A percentile compares a stretch with the other conserved stretches of the same genome.
Evolutionary conservation across 1,140 invertebrate species (phyloP).

Genomic region (Ceratitis capitata): DNA sequence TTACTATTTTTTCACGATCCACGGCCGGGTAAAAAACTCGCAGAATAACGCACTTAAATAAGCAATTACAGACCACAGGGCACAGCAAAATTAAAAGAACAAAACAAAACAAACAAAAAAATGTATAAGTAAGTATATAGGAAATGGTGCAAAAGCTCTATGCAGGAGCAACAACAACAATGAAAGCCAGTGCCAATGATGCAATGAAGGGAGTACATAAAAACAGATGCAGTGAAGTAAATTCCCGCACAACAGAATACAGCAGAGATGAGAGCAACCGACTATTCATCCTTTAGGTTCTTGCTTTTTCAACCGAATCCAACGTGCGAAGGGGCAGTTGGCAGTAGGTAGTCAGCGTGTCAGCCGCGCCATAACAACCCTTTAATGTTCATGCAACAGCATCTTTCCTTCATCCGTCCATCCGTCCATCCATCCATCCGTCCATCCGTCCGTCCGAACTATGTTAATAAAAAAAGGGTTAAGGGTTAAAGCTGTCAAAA

Average conservation of each 20-base stretch:
- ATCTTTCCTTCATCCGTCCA: too few relatives aligned
- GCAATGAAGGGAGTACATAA: not conserved
- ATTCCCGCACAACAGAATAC: constrained; percentile 32
- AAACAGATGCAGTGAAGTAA: constrained; percentile 3
- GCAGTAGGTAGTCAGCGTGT: not conserved
- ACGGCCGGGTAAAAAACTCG: not conserved
- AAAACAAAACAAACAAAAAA: too few relatives aligned
- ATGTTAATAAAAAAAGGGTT: constrained; percentile 32
- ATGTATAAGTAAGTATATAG: not conserved
- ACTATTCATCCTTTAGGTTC: not conserved
- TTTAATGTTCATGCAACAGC: not conserved
- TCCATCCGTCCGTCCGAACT: not conserved
- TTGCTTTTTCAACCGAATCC: not conserved
- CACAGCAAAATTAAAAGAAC: not conserved
- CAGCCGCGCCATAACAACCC: not conserved
- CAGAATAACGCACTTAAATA: constrained; percentile 29
- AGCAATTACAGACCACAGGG: constrained; percentile 39
- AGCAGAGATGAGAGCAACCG: not conserved
- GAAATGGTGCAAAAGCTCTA: not conserved
- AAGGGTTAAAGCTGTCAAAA: constrained; percentile 38
- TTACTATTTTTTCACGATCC: not conserved
- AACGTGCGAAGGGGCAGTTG: not conserved
- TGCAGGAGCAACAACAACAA: not conserved
- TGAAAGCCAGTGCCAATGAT: not conserved
- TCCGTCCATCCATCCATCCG: not conserved